Base-by-base conservation (phyloP, 2,888 invertebrate species). In the Ennomos quercinarius region DNA sequence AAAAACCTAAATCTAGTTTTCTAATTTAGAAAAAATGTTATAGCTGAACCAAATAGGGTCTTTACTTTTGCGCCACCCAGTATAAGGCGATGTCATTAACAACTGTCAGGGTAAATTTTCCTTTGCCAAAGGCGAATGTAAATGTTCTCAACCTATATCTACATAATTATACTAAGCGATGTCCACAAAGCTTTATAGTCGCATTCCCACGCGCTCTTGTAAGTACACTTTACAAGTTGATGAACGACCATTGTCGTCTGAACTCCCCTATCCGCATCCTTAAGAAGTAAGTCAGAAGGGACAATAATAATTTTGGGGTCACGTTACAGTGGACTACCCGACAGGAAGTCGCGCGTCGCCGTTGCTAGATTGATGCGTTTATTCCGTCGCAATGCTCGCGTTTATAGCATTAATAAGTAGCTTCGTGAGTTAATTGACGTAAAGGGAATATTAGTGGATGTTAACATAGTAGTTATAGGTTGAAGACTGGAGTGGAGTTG, bases 341-440 rank as follows among this genome's bases (percentile, higher is more conserved):
- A 57, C 72, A 73, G 78, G 75, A 77, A 75, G 70, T 71, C 57
- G 67, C 66, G 67, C 63, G 68, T 72, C 68, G 67, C 64, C 68
- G 68, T 67, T 63, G 63, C 64, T 66, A 72, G 70, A 71, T 66
- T 74, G 66, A 72, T 73, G 70, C 71, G 70, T 71, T 74, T 66
- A 72, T 70, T 66, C 61, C 65, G 64, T 45, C 62, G 60, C 60
- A 54, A 72, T 71, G 66, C 57, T 63, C 59, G 65, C 64, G 64
- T 69, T 64, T 61, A 60, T 66, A 58, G 62, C 64, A 69, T 74
- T 67, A 57, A 64, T 69, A 68, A 67, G 65, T 53, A 63, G 56
- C 47, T 48, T 38, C 44, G 58, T 57, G 63, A 47, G 50, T 66
- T 64, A 66, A 68, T 66, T 68, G 66, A 66, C 60, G 61, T 63